Conservation (phyloP, 2,888 invertebrate species). For the Drosophila diplacantha region DNA sequence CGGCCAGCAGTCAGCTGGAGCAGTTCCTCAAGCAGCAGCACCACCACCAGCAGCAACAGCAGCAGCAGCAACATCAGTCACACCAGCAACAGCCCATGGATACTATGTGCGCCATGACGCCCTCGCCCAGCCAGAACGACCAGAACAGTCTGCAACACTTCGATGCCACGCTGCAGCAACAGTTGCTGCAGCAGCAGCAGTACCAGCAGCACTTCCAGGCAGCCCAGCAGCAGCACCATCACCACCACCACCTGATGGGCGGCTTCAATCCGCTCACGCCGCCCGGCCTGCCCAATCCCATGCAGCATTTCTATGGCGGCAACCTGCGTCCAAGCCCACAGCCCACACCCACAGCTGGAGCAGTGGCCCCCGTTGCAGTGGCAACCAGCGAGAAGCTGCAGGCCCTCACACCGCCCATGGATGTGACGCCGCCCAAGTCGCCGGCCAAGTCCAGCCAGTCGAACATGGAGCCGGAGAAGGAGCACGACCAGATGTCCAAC, state of each 20-base stretch:
- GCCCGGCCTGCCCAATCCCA: constrained; percentile 79
- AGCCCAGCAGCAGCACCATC: constrained; percentile 64
- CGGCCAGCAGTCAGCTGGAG: constrained; percentile 67
- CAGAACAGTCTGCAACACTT: constrained; percentile 68
- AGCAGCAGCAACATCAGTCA: constrained; percentile 54
- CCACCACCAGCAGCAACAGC: constrained; percentile 59
- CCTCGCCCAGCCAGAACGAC: constrained; percentile 73
- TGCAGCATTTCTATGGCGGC: constrained; percentile 66
- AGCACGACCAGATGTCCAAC: constrained; percentile 76
- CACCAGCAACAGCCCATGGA: constrained; percentile 68
- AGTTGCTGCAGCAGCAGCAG: constrained; percentile 66
- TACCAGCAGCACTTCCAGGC: constrained; percentile 65
- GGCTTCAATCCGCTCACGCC: constrained; percentile 82
- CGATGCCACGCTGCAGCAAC: constrained; percentile 65
- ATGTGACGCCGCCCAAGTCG: constrained; percentile 77
- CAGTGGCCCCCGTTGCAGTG: constrained; percentile 22
- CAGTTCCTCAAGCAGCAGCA: constrained; percentile 73
- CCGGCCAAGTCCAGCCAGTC: constrained; percentile 68
- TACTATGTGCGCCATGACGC: constrained; percentile 69
- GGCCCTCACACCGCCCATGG: constrained; percentile 77
- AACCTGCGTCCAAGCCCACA: constrained; percentile 65
- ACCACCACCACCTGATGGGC: constrained; percentile 78
- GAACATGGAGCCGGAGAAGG: constrained; percentile 62
- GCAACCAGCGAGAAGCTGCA: constrained; percentile 62
- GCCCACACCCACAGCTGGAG: constrained; percentile 47